Percentiles rank a stretch among this genome's conserved stretches.
These are phyloP conservation scores for Helicoverpa armigera DNA, from an alignment of 1,140 invertebrate species.

Conservation along the genomic window DNA sequence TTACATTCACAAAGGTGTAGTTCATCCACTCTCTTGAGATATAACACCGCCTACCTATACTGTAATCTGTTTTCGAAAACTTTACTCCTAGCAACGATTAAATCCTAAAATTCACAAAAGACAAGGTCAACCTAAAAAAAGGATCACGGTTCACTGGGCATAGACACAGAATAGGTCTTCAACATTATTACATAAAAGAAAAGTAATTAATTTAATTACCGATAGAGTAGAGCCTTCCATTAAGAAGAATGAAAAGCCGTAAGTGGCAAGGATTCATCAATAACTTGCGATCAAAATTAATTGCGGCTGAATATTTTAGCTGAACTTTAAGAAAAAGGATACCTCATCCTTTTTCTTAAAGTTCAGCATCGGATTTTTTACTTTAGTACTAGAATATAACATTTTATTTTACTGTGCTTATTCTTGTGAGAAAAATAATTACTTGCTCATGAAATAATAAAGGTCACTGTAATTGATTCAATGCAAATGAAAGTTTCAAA, in stretches of 20 bases:
- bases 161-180: slow-evolving; percentile 10
- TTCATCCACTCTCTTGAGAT: too few species aligned
- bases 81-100: background rate
- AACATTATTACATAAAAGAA: slow-evolving; percentile 21
- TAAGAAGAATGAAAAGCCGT: slow-evolving; percentile 27
- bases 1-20: too few species aligned
- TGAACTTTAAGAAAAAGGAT: background rate
- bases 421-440: too few species aligned
- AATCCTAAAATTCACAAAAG: background rate
- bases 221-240: slow-evolving; percentile 15
- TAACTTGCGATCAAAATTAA: slow-evolving; percentile 35
- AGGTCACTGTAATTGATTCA: too few species aligned
- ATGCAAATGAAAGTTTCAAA: too few species aligned
- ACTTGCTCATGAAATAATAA: too few species aligned
- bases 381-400: too few species aligned
- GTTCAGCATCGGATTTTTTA: too few species aligned
- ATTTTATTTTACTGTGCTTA: too few species aligned
- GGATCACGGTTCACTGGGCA: background rate
- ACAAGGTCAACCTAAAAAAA: background rate
- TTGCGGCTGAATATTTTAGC: slow-evolving; percentile 9
- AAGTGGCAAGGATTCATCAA: slow-evolving; percentile 16
- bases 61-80: background rate
- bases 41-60: too few species aligned
- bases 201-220: slow-evolving; percentile 42
- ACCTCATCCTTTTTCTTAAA: too few species aligned